phyloP scores from a whole-genome alignment of 1,140 invertebrate species.

The Magallana ariakensis region DNA sequence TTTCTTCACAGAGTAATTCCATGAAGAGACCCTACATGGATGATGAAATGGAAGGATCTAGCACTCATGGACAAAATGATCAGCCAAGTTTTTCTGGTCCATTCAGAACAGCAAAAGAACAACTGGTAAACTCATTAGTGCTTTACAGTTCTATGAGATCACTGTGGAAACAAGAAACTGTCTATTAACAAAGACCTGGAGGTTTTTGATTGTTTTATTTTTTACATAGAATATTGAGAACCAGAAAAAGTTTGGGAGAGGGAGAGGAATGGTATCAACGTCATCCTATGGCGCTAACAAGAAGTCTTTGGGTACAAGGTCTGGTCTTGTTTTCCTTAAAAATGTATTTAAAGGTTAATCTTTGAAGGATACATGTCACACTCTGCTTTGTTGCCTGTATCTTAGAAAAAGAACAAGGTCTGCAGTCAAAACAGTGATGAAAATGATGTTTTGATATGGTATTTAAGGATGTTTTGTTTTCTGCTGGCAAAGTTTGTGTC shows the following conservation, averaged over 20 bases:
- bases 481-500: too few species aligned
- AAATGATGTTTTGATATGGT: background rate
- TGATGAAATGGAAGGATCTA: background rate
- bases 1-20: background rate
- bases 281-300: constrained; percentile 65
- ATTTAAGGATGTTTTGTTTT: background rate
- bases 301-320: constrained; percentile 74
- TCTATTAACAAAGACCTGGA: background rate
- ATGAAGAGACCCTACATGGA: constrained; percentile 1
- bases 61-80: background rate
- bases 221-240: constrained; percentile 63
- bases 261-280: constrained; percentile 52
- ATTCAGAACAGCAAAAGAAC: constrained; percentile 69
- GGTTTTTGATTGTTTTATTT: constrained; percentile 1
- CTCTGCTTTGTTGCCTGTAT: background rate
- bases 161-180: background rate
- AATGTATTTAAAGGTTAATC: background rate
- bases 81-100: constrained; percentile 43
- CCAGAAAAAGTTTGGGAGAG: constrained; percentile 65
- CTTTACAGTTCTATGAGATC: background rate
- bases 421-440: background rate
- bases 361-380: background rate
- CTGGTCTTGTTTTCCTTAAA: background rate
- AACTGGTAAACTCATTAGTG: constrained; percentile 59
- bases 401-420: background rate